These are phyloP conservation scores for Falco naumanni DNA, from an alignment of 2,797 vertebrate species.

Conservation along the genomic window DNA sequence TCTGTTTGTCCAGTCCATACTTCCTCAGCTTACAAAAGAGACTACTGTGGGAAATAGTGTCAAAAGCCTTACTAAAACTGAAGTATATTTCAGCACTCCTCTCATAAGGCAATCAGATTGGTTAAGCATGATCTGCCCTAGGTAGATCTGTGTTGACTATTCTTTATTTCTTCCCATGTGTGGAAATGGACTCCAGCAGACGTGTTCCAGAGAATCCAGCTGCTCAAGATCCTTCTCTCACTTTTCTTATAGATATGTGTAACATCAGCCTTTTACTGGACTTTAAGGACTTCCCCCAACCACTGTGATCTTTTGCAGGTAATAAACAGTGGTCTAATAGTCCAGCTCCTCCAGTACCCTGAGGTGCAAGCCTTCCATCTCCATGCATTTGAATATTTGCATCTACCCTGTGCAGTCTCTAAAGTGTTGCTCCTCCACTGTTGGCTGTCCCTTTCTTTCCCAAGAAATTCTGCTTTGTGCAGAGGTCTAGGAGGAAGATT, in stretches of 20 bases:
- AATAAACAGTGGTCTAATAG: background rate
- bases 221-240: background rate
- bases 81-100: background rate
- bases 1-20: background rate
- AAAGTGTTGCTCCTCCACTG: background rate
- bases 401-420: background rate
- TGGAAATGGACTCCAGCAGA: background rate
- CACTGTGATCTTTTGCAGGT: background rate
- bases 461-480: background rate
- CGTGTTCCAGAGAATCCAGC: background rate
- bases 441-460: background rate
- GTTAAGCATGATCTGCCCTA: background rate
- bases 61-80: background rate
- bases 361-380: background rate
- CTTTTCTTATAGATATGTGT: background rate
- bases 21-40: background rate
- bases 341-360: background rate
- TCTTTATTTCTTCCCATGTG: background rate
- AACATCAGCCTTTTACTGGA: background rate
- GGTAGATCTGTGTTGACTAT: background rate
- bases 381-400: background rate
- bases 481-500: background rate
- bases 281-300: background rate
- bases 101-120: background rate
- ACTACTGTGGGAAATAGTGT: background rate